Evolutionary conservation across 2,888 invertebrate species (phyloP), one percentile per base, ranked within the genome.

Genomic region (Lepidocyrtinus sp.): DNA sequence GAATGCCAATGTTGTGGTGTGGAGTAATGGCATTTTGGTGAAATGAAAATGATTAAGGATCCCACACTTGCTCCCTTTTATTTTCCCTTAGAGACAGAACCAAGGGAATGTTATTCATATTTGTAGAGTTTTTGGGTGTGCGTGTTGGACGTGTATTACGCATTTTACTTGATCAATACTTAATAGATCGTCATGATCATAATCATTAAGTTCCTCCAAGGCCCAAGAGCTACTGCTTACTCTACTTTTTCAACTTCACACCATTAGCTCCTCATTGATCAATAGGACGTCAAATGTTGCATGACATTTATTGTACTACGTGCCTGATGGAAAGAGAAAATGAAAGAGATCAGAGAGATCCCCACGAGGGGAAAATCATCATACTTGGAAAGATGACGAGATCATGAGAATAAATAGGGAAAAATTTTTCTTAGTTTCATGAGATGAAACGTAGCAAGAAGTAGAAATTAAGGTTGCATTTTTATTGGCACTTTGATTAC

Each of bases 181-280:
- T 67, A 70, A 70, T 70, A 36, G 70, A 27, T 62, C 70, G 22
- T 61, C 25, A 69, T 67, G n/a, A 36, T 65, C n/a, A 27, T 65
- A 1, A 70, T 70, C 70, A 55, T 55, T n/a, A 55, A 9, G n/a
- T n/a, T 55, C 55, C 55, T 17, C 55, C 55, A 55, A 9, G 36
- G 55, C 17, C 17, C 17, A 55, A 55, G 17, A 55, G 21, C 59
- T 61, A 69, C 55, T n/a, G 7, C 36, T 9, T n/a, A n/a, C 55
- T 22, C 17, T 63, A 22, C 63, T 46, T 72, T 73, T 26, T 73
- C 19, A 70, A 15, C 61, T 63, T 72, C 45, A 62, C 72, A 78
- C 77, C 69, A 73, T 79, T 79, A 79, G 79, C 62, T 79, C 36
- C 79, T 73, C 79, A 79, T 79, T 79, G 79, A 79, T 79, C 79